A percentile compares a stretch with the other conserved stretches of the same genome.
Evolutionary conservation across 2,797 vertebrate species (phyloP).

Genomic region (Ciconia nigra): DNA sequence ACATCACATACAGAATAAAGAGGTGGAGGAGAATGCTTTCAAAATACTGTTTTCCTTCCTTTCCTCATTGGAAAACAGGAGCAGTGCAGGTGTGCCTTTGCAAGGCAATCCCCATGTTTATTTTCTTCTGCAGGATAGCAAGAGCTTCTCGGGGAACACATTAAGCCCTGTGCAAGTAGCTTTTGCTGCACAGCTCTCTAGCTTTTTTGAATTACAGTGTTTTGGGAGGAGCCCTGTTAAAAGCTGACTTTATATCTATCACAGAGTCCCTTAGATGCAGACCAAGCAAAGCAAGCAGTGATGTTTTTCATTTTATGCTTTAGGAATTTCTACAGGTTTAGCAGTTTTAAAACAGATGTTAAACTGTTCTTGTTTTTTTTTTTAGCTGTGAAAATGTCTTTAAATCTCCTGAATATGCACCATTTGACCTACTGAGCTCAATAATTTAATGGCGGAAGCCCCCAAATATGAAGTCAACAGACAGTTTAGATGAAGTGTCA

Average conservation of each 20-base stretch:
- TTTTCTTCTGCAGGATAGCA: not conserved
- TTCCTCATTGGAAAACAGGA: fast-evolving
- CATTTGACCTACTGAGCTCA: not conserved
- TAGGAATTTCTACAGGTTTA: not conserved
- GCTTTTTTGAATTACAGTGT: not conserved
- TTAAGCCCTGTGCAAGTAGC: not conserved
- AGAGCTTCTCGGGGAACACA: not conserved
- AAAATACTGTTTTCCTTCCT: not conserved
- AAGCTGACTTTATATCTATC: not conserved
- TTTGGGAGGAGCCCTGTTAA: not conserved
- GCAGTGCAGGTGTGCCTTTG: fast-evolving
- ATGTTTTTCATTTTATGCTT: not conserved
- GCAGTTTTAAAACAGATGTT: not conserved
- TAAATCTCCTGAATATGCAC: not conserved
- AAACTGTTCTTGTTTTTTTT: not conserved
- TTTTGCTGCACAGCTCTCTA: not conserved
- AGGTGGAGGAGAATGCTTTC: too few species aligned
- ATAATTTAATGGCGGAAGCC: not conserved
- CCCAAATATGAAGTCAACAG: slow-evolving; percentile 14
- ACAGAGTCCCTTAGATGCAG: not conserved
- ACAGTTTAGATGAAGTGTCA: slow-evolving; percentile 7
- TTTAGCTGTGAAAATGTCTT: not conserved
- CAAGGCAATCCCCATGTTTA: not conserved
- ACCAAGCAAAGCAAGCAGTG: not conserved
- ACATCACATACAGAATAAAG: not conserved